Evolutionary conservation across 2,888 invertebrate species (phyloP).

Genomic region (Dryococelus australis): DNA sequence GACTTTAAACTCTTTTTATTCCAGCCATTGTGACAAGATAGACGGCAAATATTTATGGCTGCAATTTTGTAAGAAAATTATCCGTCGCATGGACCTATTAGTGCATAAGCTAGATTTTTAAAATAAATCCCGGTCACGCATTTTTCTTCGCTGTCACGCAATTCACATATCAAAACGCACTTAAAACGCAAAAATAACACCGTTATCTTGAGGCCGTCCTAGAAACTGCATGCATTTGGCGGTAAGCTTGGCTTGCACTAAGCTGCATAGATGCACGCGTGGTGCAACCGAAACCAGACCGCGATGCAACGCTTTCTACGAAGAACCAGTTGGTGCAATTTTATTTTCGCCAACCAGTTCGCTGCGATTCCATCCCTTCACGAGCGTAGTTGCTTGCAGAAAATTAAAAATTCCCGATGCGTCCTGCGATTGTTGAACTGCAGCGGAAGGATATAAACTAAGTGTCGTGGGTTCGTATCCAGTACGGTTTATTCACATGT

Average conservation of each 20-base stretch:
- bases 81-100: too few species aligned
- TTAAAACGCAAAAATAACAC: background rate
- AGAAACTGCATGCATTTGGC: background rate
- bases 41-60: too few species aligned
- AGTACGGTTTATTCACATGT: background rate
- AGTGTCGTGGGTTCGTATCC: constrained; percentile 4
- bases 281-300: background rate
- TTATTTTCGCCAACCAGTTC: background rate
- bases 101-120: too few species aligned
- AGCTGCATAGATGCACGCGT: background rate
- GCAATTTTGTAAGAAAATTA: too few species aligned
- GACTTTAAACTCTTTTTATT: background rate
- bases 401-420: background rate
- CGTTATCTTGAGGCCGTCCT: background rate
- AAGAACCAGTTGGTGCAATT: background rate
- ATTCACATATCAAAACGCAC: background rate
- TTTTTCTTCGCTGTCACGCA: too few species aligned
- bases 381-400: background rate
- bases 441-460: background rate
- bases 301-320: background rate
- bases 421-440: background rate
- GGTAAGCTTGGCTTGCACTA: background rate
- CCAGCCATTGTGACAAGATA: too few species aligned
- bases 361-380: background rate
- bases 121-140: too few species aligned